Conservation (phyloP, 2,797 vertebrate genomes). For the Clamator glandarius region DNA sequence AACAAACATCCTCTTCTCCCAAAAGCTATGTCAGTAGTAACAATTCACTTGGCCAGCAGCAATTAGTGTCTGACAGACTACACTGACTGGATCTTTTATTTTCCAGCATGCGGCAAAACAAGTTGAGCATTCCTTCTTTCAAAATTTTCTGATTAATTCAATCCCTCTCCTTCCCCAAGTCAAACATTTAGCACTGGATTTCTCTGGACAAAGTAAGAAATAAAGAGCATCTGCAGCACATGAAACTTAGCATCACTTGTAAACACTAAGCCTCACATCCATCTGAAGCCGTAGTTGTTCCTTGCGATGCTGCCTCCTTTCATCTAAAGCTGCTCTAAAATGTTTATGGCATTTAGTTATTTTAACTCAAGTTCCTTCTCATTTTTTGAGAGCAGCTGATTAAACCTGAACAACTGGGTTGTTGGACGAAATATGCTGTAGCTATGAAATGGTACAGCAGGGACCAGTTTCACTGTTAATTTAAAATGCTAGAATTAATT, state of each 20-base stretch:
- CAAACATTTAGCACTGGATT: neutral
- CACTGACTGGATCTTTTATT: neutral
- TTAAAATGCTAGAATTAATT: conserved; percentile 89
- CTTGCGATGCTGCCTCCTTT: neutral
- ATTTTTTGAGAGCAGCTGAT: conserved; percentile 60
- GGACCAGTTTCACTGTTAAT: conserved; percentile 87
- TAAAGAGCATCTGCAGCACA: neutral
- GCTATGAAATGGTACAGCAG: conserved; percentile 82
- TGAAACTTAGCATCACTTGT: neutral
- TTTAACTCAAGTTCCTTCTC: conserved; percentile 38
- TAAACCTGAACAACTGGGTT: conserved; percentile 81
- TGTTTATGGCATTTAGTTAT: neutral
- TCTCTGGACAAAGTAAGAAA: neutral
- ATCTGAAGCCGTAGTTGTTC: neutral
- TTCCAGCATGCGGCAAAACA: neutral
- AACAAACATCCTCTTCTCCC: neutral
- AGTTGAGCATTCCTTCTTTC: neutral
- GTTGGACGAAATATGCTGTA: conserved; percentile 80
- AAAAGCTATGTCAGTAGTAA: neutral
- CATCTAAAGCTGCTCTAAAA: neutral
- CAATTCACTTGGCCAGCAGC: neutral
- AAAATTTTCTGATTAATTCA: neutral
- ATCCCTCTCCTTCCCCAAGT: neutral
- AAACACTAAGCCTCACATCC: neutral
- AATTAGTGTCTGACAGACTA: neutral